phyloP scores from a whole-genome alignment of 2,888 invertebrate species.

The Watsonalla binaria region DNA sequence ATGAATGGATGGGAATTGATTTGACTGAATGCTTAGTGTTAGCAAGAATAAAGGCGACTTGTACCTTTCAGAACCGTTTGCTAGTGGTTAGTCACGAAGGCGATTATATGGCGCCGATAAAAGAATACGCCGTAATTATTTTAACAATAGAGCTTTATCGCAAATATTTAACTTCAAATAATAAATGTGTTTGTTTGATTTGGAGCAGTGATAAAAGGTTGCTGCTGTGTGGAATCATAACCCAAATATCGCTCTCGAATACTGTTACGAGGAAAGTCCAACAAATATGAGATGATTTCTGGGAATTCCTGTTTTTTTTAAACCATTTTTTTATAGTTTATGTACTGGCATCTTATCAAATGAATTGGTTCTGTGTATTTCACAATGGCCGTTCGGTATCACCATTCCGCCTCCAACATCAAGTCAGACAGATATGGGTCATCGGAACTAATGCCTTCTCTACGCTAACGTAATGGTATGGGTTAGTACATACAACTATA shows the following conservation, averaged over 20 bases:
- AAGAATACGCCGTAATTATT: constrained; percentile 1
- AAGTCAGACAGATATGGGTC: not conserved
- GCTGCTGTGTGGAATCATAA: not conserved
- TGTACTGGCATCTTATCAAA: too few relatives aligned
- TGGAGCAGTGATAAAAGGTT: not conserved
- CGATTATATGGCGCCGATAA: constrained; percentile 1
- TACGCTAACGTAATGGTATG: not conserved
- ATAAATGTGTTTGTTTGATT: not conserved
- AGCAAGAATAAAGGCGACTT: not conserved
- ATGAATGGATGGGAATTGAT: constrained; percentile 7
- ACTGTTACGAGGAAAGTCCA: too few relatives aligned
- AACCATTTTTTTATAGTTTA: too few relatives aligned
- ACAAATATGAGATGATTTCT: too few relatives aligned
- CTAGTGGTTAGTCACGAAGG: constrained; percentile 1
- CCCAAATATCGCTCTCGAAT: too few relatives aligned
- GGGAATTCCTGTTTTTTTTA: too few relatives aligned
- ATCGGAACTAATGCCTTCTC: not conserved
- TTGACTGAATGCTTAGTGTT: constrained; percentile 1
- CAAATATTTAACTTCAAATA: constrained; percentile 1
- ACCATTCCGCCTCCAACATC: not conserved
- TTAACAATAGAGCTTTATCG: not conserved
- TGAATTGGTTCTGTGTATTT: too few relatives aligned
- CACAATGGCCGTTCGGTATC: not conserved
- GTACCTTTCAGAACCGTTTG: not conserved
- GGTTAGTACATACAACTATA: too few relatives aligned